Percentiles rank a stretch among this genome's conserved stretches.
These are phyloP conservation scores for Alouatta palliata DNA, from an alignment of 2,113 vertebrate genomes.

Conservation along the genomic window DNA sequence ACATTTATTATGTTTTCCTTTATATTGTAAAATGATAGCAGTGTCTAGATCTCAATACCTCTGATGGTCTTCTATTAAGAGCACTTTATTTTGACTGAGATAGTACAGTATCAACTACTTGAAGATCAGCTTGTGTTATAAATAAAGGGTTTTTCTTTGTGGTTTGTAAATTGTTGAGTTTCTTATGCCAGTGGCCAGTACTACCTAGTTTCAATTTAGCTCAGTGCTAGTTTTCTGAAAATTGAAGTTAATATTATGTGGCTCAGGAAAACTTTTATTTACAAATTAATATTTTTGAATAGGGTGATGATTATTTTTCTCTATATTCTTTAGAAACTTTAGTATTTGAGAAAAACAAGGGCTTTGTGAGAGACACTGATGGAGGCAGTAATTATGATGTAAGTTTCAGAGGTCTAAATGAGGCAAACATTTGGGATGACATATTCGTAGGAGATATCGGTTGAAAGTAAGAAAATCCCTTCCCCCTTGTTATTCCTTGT, in stretches of 20 bases:
- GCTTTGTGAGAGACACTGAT: constrained; percentile 28
- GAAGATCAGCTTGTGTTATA: constrained; percentile 9
- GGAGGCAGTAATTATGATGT: constrained; percentile 4
- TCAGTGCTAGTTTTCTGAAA: constrained; percentile 52
- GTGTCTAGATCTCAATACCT: neutral
- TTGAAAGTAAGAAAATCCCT: neutral
- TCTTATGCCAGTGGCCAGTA: neutral
- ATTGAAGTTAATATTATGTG: constrained; percentile 39
- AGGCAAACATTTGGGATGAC: neutral
- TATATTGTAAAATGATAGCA: constrained; percentile 19
- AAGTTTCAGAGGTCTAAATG: constrained; percentile 13
- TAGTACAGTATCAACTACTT: neutral
- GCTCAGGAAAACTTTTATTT: constrained; percentile 27
- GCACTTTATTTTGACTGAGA: neutral
- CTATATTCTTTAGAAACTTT: neutral
- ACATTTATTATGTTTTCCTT: constrained; percentile 10
- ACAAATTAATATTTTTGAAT: constrained; percentile 14
- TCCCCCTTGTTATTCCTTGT: neutral
- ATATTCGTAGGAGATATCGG: neutral
- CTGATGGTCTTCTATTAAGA: neutral
- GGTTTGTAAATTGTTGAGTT: constrained; percentile 32
- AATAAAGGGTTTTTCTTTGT: constrained; percentile 15
- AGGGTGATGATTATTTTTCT: constrained; percentile 30
- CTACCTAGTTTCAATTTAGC: neutral
- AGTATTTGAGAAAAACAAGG: constrained; percentile 43